Conservation (phyloP, 2,888 invertebrate species). For the Cryptocephalus primarius region DNA sequence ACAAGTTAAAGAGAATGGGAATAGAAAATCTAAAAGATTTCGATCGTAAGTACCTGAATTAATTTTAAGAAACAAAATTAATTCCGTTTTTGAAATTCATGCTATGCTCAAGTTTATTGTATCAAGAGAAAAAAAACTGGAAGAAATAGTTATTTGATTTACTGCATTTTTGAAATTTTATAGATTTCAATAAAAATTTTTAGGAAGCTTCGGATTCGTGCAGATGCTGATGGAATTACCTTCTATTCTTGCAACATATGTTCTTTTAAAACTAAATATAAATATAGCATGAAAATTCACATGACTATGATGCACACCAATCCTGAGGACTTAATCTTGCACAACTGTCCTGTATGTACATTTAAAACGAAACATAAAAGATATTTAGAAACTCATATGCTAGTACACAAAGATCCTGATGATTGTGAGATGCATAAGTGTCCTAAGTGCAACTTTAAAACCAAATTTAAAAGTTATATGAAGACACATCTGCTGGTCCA, state of each 20-base stretch:
- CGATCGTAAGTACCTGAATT: neutral
- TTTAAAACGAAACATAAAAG: conserved; percentile 15
- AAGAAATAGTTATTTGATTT: no score
- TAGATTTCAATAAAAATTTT: neutral
- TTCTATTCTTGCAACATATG: conserved; percentile 13
- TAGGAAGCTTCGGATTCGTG: conserved; percentile 13
- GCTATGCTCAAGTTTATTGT: no score
- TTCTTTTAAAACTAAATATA: conserved; percentile 13
- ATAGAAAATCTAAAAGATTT: neutral
- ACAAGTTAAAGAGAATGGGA: neutral
- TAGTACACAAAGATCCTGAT: conserved; percentile 14
- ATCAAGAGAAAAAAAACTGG: no score
- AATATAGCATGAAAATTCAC: conserved; percentile 15
- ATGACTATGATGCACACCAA: conserved; percentile 13
- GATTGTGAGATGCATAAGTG: conserved; percentile 15
- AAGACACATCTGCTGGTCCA: conserved; percentile 17
- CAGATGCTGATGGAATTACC: conserved; percentile 11
- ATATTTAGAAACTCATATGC: conserved; percentile 16
- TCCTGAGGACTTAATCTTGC: conserved; percentile 10
- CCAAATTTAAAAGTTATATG: conserved; percentile 18
- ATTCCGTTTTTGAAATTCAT: no score
- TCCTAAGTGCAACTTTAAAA: conserved; percentile 14
- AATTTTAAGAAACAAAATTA: no score
- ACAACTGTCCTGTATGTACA: conserved; percentile 12
- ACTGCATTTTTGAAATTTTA: no score